Percentiles rank a stretch among this genome's conserved stretches.
These are phyloP conservation scores for Takifugu flavidus DNA, from an alignment of 2,113 vertebrate species.

Conservation along the genomic window DNA sequence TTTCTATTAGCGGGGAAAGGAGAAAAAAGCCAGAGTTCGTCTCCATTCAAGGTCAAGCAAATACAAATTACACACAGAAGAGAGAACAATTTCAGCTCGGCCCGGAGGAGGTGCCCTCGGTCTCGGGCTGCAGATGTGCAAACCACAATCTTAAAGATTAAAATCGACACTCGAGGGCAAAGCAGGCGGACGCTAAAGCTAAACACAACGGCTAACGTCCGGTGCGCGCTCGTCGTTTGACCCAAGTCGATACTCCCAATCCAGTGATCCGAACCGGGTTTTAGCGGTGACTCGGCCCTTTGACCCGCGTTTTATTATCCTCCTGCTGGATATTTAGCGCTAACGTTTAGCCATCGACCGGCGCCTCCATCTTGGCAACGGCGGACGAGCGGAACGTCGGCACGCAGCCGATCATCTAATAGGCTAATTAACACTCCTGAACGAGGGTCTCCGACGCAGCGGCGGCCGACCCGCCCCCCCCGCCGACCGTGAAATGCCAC, in stretches of 20 bases:
- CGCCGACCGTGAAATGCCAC: conserved; percentile 37
- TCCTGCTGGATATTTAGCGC: too few species aligned
- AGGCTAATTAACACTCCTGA: conserved; percentile 51
- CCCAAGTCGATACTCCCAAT: too few species aligned
- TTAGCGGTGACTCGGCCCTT: too few species aligned
- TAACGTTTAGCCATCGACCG: not conserved
- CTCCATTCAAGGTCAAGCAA: conserved; percentile 31
- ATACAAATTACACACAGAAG: not conserved
- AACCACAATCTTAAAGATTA: too few species aligned
- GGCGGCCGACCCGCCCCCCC: conserved; percentile 53
- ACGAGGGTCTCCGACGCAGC: conserved; percentile 34
- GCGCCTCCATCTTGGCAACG: conserved; percentile 23
- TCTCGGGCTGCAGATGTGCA: not conserved
- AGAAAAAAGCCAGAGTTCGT: not conserved
- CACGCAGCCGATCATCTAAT: conserved; percentile 36
- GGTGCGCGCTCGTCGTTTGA: too few species aligned
- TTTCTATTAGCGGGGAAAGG: not conserved
- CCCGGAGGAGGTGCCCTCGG: not conserved
- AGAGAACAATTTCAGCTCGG: conserved; percentile 3
- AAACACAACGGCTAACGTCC: too few species aligned
- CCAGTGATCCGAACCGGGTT: too few species aligned
- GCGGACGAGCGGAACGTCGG: conserved; percentile 29
- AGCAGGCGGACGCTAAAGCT: too few species aligned
- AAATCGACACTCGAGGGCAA: too few species aligned
- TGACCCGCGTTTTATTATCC: too few species aligned